Evolutionary conservation across 2,888 invertebrate species (phyloP).

Genomic region (Caenorhabditis japonica): DNA sequence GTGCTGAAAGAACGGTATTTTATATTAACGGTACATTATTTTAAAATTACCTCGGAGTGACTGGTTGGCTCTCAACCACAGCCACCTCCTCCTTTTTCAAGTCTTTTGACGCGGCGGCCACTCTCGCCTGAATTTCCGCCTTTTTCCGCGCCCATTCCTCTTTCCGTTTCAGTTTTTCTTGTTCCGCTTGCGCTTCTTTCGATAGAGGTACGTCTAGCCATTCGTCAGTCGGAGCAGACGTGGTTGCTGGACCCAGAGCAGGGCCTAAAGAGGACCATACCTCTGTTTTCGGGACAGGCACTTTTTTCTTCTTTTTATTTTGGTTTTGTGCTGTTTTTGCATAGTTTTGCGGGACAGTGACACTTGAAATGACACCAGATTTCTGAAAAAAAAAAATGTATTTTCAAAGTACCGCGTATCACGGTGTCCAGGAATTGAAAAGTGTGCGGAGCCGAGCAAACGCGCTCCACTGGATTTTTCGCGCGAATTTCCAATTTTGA

Average conservation of each 20-base stretch:
- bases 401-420: too few species aligned
- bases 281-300: constrained; percentile 38
- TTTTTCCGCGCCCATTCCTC: constrained; percentile 50
- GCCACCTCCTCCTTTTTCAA: neutral
- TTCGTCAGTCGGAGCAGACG: constrained; percentile 2
- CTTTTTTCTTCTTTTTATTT: constrained; percentile 44
- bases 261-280: constrained; percentile 50
- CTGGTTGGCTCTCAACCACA: neutral
- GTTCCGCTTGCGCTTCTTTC: constrained; percentile 49
- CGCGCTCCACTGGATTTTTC: too few species aligned
- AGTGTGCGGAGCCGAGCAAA: too few species aligned
- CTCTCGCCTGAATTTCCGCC: constrained; percentile 43
- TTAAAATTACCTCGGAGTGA: neutral
- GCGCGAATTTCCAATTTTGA: too few species aligned
- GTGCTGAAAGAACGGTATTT: neutral
- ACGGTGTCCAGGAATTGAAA: too few species aligned
- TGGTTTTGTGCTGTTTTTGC: constrained; percentile 31
- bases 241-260: constrained; percentile 3
- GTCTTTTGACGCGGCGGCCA: constrained; percentile 33
- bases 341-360: constrained; percentile 41
- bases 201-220: constrained; percentile 44
- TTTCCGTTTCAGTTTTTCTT: constrained; percentile 32
- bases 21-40: constrained; percentile 1
- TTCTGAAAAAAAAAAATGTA: constrained; percentile 40
- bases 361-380: constrained; percentile 31